These are phyloP conservation scores for Tubulanus polymorphus DNA, from an alignment of 2,888 invertebrate genomes.

Conservation along the genomic window DNA sequence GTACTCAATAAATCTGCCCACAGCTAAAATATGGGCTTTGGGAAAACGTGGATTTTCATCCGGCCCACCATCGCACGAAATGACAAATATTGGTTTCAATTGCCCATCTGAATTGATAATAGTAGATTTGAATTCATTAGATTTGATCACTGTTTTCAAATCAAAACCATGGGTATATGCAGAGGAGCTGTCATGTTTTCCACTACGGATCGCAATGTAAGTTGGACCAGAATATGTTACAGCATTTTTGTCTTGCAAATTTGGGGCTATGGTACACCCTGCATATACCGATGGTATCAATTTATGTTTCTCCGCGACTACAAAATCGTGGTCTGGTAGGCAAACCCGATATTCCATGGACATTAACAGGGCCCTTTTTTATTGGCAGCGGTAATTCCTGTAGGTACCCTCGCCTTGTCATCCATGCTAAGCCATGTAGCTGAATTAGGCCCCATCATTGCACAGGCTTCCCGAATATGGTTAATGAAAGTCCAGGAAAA, in stretches of 20 bases:
- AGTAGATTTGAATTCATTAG: slow-evolving; percentile 22
- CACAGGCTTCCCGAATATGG: slow-evolving; percentile 27
- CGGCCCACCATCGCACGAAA: slow-evolving; percentile 32
- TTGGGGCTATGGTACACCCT: slow-evolving; percentile 2
- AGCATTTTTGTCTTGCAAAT: slow-evolving; percentile 18
- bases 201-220: slow-evolving; percentile 45
- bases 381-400: slow-evolving; percentile 50
- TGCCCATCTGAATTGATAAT: slow-evolving; percentile 6
- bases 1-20: slow-evolving; percentile 20
- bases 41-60: slow-evolving; percentile 27
- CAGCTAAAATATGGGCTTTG: slow-evolving; percentile 18
- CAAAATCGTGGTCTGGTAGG: slow-evolving; percentile 40
- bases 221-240: slow-evolving; percentile 50
- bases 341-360: slow-evolving; percentile 20
- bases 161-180: slow-evolving; percentile 34
- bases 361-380: slow-evolving; percentile 39
- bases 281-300: slow-evolving; percentile 28
- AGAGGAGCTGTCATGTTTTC: slow-evolving; percentile 34
- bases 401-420: slow-evolving; percentile 45
- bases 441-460: slow-evolving; percentile 27
- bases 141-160: slow-evolving; percentile 25
- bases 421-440: slow-evolving; percentile 28
- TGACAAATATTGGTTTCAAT: slow-evolving; percentile 33
- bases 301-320: slow-evolving; percentile 38
- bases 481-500: slow-evolving; percentile 31